These are phyloP conservation scores for Cantharis rustica DNA, from an alignment of 2,888 invertebrate genomes.

Conservation along the genomic window DNA sequence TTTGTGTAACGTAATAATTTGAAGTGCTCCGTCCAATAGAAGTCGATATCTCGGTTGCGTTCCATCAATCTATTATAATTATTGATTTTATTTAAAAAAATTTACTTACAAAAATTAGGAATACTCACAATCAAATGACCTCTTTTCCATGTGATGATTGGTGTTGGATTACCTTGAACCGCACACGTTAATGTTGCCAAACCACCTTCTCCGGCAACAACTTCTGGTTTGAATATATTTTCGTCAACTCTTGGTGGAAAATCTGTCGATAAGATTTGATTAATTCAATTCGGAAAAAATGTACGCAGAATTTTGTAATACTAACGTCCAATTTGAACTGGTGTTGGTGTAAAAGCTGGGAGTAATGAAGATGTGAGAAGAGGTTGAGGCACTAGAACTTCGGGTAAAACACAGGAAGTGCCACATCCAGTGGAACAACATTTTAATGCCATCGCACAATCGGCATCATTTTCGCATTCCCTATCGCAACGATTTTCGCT, in stretches of 20 bases:
- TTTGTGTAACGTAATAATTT: constrained; percentile 79
- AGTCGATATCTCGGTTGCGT: constrained; percentile 72
- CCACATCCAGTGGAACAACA: constrained; percentile 84
- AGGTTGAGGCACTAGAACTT: constrained; percentile 48
- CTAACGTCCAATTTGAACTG: constrained; percentile 47
- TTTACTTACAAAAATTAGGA: background rate
- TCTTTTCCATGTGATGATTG: constrained; percentile 77
- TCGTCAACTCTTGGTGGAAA: constrained; percentile 51
- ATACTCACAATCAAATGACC: constrained; percentile 68
- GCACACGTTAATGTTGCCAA: constrained; percentile 75
- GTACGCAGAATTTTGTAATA: background rate
- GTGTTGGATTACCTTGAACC: constrained; percentile 77
- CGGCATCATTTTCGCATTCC: constrained; percentile 80
- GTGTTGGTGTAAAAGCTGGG: constrained; percentile 52
- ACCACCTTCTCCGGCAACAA: constrained; percentile 72
- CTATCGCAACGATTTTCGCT: constrained; percentile 64
- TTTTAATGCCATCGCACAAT: constrained; percentile 78
- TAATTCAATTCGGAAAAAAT: background rate
- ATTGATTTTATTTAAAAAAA: constrained; percentile 3
- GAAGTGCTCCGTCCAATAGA: constrained; percentile 72
- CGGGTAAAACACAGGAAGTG: constrained; percentile 68
- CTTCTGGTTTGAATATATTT: constrained; percentile 61
- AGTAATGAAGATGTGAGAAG: constrained; percentile 51
- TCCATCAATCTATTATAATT: constrained; percentile 68
- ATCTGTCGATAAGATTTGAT: constrained; percentile 39